A percentile compares a stretch with the other conserved stretches of the same genome.
Evolutionary conservation across 2,113 vertebrate species (phyloP).

Genomic region (Columba janthina): DNA sequence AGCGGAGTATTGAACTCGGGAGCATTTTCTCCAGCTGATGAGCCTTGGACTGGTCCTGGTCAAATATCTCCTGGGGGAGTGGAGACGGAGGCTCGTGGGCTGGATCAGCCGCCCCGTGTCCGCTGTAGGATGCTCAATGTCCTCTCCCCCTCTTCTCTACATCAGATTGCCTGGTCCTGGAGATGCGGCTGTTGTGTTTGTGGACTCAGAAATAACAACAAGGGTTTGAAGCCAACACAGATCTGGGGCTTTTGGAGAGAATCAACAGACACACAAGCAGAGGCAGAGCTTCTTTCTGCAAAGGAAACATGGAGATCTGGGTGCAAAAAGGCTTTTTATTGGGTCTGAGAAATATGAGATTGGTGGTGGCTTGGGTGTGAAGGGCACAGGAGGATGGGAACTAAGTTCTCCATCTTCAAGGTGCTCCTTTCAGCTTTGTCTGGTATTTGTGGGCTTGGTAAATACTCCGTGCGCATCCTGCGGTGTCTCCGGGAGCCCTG

Average conservation of each 20-base stretch:
- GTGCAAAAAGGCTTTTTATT: not conserved
- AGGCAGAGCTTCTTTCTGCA: not conserved
- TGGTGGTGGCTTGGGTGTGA: not conserved
- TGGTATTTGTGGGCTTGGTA: not conserved
- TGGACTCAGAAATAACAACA: not conserved
- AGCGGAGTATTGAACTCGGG: not conserved
- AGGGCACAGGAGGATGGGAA: not conserved
- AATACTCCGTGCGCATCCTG: not conserved
- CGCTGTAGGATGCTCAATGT: not conserved
- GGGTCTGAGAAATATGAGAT: accelerated
- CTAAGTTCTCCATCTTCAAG: not conserved
- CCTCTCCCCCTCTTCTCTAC: not conserved
- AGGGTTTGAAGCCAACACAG: not conserved
- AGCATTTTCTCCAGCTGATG: not conserved
- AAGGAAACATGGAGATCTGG: not conserved
- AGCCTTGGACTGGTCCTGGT: accelerated
- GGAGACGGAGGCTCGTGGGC: not conserved
- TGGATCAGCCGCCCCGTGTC: not conserved
- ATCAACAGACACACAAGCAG: not conserved
- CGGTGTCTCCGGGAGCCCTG: not conserved
- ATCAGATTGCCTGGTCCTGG: accelerated
- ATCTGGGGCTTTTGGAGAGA: not conserved
- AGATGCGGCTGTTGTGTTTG: accelerated
- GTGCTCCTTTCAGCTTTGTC: not conserved
- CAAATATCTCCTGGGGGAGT: not conserved